These are phyloP conservation scores for Carpatolechia fugitivella DNA, from an alignment of 2,888 invertebrate species.

Conservation along the genomic window DNA sequence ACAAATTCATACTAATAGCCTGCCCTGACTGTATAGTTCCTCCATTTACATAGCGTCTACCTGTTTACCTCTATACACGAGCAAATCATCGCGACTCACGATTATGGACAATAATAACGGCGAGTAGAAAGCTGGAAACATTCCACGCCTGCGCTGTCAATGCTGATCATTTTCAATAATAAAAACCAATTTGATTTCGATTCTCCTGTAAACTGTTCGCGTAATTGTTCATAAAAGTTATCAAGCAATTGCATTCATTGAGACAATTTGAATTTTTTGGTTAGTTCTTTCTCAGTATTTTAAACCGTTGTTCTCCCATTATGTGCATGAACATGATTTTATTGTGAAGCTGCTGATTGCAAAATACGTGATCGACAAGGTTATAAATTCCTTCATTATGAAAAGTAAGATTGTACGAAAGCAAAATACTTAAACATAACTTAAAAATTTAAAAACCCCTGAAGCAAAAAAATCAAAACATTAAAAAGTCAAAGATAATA, in stretches of 20 bases:
- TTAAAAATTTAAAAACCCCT: too few relatives aligned
- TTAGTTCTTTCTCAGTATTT: background rate
- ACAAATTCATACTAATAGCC: slow-evolving; percentile 10
- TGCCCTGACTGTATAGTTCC: background rate
- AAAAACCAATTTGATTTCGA: slow-evolving; percentile 36
- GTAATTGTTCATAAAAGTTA: slow-evolving; percentile 23
- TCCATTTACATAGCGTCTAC: slow-evolving; percentile 8
- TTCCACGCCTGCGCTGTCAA: slow-evolving; percentile 28
- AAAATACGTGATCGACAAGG: background rate
- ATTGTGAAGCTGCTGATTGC: too few relatives aligned
- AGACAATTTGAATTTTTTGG: background rate
- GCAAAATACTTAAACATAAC: too few relatives aligned
- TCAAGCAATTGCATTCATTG: background rate
- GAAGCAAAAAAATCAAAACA: too few relatives aligned
- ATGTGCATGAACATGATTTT: too few relatives aligned
- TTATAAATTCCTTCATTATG: too few relatives aligned
- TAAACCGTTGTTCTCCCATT: background rate
- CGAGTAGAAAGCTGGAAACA: slow-evolving; percentile 39
- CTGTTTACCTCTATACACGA: slow-evolving; percentile 4
- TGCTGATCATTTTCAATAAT: slow-evolving; percentile 31
- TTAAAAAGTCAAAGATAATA: too few relatives aligned
- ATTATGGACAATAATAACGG: slow-evolving; percentile 33
- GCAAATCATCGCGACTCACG: slow-evolving; percentile 19
- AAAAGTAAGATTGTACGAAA: too few relatives aligned
- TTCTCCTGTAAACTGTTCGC: slow-evolving; percentile 23